These are phyloP conservation scores for Benitochromis conjunctus DNA, from an alignment of 2,113 vertebrate species.

Conservation along the genomic window DNA sequence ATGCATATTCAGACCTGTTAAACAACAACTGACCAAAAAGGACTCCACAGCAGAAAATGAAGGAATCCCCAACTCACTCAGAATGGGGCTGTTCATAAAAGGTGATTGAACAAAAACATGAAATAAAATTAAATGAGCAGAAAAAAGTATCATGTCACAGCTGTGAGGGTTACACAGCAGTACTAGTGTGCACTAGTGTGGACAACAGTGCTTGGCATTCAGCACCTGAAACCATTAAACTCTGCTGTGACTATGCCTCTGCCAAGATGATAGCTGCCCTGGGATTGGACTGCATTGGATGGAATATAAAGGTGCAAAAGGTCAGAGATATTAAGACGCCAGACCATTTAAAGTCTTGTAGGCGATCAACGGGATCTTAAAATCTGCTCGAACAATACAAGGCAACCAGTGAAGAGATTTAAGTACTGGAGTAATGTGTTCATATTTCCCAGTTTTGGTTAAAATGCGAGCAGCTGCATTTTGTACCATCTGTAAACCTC, in stretches of 20 bases:
- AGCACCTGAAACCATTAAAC: neutral
- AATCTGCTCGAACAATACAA: neutral
- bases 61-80: neutral
- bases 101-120: neutral
- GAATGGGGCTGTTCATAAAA: neutral
- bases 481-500: rapidly evolving
- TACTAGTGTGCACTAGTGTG: neutral
- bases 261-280: neutral
- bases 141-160: neutral
- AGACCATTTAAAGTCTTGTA: neutral
- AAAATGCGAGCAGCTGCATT: neutral
- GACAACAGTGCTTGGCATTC: neutral
- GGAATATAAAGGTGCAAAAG: neutral
- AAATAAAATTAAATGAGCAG: neutral
- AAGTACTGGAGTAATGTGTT: neutral
- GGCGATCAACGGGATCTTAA: neutral
- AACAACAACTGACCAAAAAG: neutral
- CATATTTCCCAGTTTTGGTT: neutral
- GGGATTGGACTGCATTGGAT: neutral
- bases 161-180: neutral
- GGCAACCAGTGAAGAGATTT: neutral
- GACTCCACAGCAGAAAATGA: neutral
- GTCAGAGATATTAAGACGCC: rapidly evolving
- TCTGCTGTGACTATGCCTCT: neutral
- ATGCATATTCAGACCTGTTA: neutral